Evolutionary conservation across 2,888 invertebrate species (phyloP).

Genomic region (Epirrhoe alternata): DNA sequence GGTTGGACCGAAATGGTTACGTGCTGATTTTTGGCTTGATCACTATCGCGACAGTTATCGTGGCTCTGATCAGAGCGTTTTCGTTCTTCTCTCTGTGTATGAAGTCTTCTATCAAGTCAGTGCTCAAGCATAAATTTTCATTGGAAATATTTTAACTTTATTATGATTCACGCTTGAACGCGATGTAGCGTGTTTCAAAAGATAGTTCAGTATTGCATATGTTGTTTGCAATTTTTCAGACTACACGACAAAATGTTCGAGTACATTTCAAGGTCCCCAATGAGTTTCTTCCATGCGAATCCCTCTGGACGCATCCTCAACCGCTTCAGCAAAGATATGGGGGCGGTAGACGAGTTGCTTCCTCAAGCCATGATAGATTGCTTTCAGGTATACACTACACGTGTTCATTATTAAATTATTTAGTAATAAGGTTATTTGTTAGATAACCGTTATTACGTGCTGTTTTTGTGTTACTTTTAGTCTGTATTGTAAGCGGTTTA

Average conservation of each 20-base stretch:
- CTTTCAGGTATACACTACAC: constrained; percentile 74
- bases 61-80: constrained; percentile 87
- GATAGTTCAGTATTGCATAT: no score
- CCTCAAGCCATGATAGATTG: constrained; percentile 91
- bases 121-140: constrained; percentile 10
- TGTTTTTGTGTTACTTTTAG: background rate
- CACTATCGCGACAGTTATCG: constrained; percentile 81
- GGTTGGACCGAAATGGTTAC: constrained; percentile 63
- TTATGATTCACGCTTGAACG: no score
- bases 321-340: constrained; percentile 94
- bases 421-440: background rate
- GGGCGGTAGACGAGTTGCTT: constrained; percentile 91
- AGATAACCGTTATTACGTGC: background rate
- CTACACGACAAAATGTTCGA: constrained; percentile 90
- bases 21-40: constrained; percentile 84
- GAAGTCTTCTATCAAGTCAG: constrained; percentile 86
- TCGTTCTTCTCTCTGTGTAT: constrained; percentile 88
- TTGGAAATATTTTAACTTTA: no score
- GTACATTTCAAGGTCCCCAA: constrained; percentile 78
- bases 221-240: constrained; percentile 46
- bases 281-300: constrained; percentile 92
- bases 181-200: no score
- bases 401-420: constrained; percentile 1
- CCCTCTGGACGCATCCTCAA: constrained; percentile 91
- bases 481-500: background rate